A percentile compares a stretch with the other conserved stretches of the same genome.
Conservation (phyloP, 1,140 invertebrate genomes). For the Drosophila sechellia region DNA sequence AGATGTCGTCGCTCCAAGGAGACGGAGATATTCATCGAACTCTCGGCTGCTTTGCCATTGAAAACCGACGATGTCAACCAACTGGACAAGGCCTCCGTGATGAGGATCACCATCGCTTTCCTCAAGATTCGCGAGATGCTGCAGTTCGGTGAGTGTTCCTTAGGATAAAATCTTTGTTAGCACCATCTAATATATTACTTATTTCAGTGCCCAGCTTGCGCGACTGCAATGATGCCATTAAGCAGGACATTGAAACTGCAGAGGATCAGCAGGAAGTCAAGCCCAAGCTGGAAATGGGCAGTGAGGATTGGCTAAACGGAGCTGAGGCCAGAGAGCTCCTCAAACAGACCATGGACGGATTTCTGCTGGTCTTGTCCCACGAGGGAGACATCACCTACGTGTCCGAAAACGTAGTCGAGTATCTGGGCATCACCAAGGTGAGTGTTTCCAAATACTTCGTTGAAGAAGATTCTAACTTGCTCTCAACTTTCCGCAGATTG, state of each 20-base stretch:
- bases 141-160: slow-evolving; percentile 88
- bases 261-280: slow-evolving; percentile 33
- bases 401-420: slow-evolving; percentile 95
- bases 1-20: slow-evolving; percentile 95
- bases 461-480: neutral
- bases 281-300: slow-evolving; percentile 55
- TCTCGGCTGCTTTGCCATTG: slow-evolving; percentile 93
- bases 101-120: slow-evolving; percentile 96
- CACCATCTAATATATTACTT: slow-evolving; percentile 55
- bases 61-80: slow-evolving; percentile 91
- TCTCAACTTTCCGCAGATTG: slow-evolving; percentile 88
- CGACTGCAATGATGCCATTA: slow-evolving; percentile 43
- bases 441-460: slow-evolving; percentile 2
- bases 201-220: slow-evolving; percentile 49
- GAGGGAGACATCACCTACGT: slow-evolving; percentile 96
- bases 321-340: slow-evolving; percentile 63
- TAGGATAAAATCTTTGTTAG: neutral
- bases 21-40: slow-evolving; percentile 96
- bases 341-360: slow-evolving; percentile 92
- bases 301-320: slow-evolving; percentile 65
- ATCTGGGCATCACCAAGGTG: slow-evolving; percentile 95
- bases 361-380: slow-evolving; percentile 92
- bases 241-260: slow-evolving; percentile 27
- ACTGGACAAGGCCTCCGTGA: slow-evolving; percentile 97
- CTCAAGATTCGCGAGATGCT: slow-evolving; percentile 94